phyloP scores from a whole-genome alignment of 2,797 vertebrate species.

The Ctenosaura bakeri region DNA sequence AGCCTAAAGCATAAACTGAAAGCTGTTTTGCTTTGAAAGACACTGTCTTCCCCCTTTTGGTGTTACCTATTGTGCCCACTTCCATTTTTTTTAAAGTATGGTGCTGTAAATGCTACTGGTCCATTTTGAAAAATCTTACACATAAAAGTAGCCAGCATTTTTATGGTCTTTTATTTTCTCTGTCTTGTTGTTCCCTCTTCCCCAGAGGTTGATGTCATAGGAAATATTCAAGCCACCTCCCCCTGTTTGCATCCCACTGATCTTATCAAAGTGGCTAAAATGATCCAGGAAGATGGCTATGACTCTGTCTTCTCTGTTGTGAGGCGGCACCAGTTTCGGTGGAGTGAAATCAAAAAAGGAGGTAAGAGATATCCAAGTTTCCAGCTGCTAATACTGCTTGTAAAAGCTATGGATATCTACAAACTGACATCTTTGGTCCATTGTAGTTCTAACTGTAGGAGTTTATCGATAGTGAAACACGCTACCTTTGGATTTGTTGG shows the following conservation, averaged over 20 bases:
- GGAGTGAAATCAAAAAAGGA: slow-evolving; percentile 89
- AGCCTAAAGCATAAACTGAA: too few species aligned
- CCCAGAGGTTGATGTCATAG: slow-evolving; percentile 89
- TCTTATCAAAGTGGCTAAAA: slow-evolving; percentile 85
- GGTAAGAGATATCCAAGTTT: slow-evolving; percentile 75
- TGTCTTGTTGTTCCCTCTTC: slow-evolving; percentile 19
- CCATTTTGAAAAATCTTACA: neutral
- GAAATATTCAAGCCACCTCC: slow-evolving; percentile 95
- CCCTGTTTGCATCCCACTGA: slow-evolving; percentile 94
- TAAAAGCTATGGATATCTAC: neutral
- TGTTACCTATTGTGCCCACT: neutral
- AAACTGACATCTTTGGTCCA: neutral
- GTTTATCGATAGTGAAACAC: neutral
- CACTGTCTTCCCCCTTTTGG: too few species aligned
- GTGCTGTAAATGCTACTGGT: neutral
- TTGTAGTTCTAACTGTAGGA: too few species aligned
- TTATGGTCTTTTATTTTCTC: neutral
- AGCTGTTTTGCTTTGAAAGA: too few species aligned
- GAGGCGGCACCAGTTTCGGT: slow-evolving; percentile 92
- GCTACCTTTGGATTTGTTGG: neutral
- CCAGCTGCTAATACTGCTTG: neutral
- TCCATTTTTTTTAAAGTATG: neutral
- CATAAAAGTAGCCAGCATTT: neutral
- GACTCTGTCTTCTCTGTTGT: slow-evolving; percentile 96
- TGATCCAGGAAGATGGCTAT: slow-evolving; percentile 84